Base-by-base conservation (phyloP, 2,113 vertebrate species). In the Xiphophorus couchianus region DNA sequence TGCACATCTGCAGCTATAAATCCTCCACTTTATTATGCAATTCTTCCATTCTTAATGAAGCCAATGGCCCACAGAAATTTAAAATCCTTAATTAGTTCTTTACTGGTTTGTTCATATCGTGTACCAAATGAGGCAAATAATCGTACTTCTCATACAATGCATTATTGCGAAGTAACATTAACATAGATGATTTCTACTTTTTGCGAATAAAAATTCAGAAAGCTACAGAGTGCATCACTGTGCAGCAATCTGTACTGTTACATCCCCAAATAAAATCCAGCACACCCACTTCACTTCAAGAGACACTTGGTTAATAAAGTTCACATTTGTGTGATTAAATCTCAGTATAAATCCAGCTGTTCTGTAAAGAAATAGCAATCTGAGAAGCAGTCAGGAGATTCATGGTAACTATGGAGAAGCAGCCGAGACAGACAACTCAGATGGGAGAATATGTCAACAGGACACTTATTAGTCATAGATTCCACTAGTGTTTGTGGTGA, bases 1-100 rank as follows among this genome's bases (percentile, higher is more conserved):
- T 62, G 42, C 73, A 76, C 58, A 62, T 84, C 30, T 66, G 70
- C 54, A 74, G 66, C 61, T 62, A 62, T 66, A 76, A 39, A 58
- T 44, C 48, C 66, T 29, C 39, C 30, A 54, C 27, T 68, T 54
- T 35, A 86, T 85, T 81, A 88, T 86, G 82, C 54, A 88, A 81
- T 88, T 88, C 72, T 60, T 75, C 30, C 51, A 44, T 74, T 78
- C 66, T 69, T 73, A 84, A 82, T 81, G 68, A 74, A 78, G 65
- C 75, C 33, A 6, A 8, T 62, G 17, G 71, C 71, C 78, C 42
- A 39, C n/a, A 77, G 76, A 79, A 62, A 76, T 76, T 11, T 9
- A 30, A 61, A 58, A 82, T n/a, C 11, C 33, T 37, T 44, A 14
- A 28, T 72, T 69, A 69, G 54, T 80, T 66, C 71, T 58, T 75